Evolutionary conservation across 2,113 vertebrate species (phyloP).

Genomic region (Guaruba guarouba): DNA sequence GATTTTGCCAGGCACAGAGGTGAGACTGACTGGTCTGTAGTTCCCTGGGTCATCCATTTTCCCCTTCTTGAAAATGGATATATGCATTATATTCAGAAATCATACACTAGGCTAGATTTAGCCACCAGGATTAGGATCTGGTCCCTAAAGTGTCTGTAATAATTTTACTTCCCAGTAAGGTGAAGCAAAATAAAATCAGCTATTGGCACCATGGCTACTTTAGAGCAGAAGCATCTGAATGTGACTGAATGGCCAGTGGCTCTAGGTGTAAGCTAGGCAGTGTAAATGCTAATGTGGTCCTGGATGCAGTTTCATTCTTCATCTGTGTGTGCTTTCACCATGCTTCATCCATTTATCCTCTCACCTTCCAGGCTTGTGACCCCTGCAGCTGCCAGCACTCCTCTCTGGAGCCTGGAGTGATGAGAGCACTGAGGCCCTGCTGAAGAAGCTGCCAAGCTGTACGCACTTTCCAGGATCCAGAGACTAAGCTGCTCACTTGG

Average conservation of each 20-base stretch:
- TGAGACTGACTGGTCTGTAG: no score
- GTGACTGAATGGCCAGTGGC: not conserved
- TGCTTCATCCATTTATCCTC: not conserved
- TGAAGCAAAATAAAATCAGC: not conserved
- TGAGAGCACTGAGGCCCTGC: not conserved
- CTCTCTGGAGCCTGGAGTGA: accelerated
- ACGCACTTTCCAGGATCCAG: not conserved
- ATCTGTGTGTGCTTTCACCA: not conserved
- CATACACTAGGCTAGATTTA: not conserved
- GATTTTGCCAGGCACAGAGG: no score
- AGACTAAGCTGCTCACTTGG: not conserved
- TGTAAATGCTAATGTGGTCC: accelerated
- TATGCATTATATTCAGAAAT: not conserved
- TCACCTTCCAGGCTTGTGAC: not conserved
- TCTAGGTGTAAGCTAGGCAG: not conserved
- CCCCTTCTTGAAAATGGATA: not conserved
- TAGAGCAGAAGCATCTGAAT: not conserved
- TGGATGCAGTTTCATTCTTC: not conserved
- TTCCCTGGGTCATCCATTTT: no score
- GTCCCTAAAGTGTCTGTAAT: not conserved
- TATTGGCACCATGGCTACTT: not conserved
- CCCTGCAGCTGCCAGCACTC: not conserved
- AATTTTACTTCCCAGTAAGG: not conserved
- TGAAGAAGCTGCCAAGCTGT: not conserved
- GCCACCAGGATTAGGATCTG: not conserved